Evolutionary conservation across 2,113 vertebrate genomes (phyloP).

Genomic region (Cromileptes altivelis): DNA sequence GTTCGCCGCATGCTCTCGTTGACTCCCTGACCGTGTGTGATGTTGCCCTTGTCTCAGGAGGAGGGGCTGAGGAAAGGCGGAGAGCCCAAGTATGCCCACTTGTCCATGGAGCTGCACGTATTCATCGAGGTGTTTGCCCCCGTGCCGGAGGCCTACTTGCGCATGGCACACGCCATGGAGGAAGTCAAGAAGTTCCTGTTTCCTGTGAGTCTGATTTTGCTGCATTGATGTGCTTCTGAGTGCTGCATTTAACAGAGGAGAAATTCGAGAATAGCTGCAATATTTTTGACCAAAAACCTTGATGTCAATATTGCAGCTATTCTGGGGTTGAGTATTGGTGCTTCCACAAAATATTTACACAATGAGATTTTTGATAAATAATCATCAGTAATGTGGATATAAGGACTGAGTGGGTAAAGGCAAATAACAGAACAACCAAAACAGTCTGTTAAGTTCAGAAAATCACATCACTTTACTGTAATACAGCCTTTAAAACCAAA

Average conservation of each 20-base stretch:
- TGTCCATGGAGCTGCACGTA: slow-evolving; percentile 97
- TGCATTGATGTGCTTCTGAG: not conserved
- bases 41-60: slow-evolving; percentile 84
- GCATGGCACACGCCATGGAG: slow-evolving; percentile 99
- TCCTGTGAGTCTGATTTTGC: slow-evolving; percentile 86
- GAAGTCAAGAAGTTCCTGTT: slow-evolving; percentile 99
- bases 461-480: too few species aligned
- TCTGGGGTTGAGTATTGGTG: too few species aligned
- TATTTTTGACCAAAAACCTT: too few species aligned
- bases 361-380: too few species aligned
- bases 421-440: too few species aligned
- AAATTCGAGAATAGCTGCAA: too few species aligned
- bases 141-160: slow-evolving; percentile 95
- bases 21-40: not conserved
- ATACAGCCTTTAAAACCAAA: too few species aligned
- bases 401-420: too few species aligned
- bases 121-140: slow-evolving; percentile 98
- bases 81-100: slow-evolving; percentile 96
- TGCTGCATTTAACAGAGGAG: not conserved
- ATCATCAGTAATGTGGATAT: too few species aligned
- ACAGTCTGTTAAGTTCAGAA: too few species aligned
- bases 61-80: slow-evolving; percentile 94
- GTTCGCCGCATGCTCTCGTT: not conserved
- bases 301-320: too few species aligned
- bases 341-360: too few species aligned